These are phyloP conservation scores for Rhyzopertha dominica DNA, from an alignment of 1,140 invertebrate species.

Conservation along the genomic window DNA sequence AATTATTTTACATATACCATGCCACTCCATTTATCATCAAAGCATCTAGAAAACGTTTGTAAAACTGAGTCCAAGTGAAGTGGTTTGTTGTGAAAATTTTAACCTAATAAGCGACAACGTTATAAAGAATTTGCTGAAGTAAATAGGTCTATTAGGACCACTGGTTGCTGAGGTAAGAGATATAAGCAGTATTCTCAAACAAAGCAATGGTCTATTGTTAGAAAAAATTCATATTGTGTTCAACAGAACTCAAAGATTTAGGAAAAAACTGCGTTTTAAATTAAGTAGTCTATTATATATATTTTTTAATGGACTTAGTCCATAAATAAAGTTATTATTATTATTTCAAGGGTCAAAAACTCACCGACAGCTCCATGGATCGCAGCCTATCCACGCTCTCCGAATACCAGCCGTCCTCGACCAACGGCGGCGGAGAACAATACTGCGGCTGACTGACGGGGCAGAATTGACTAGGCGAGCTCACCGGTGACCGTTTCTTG, in stretches of 20 bases:
- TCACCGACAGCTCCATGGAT: slow-evolving; percentile 43
- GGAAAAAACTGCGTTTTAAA: too few species aligned
- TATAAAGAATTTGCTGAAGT: too few species aligned
- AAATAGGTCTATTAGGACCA: too few species aligned
- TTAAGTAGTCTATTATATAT: slow-evolving; percentile 2
- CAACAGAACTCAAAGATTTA: too few species aligned
- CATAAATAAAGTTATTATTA: not conserved
- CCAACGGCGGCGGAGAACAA: slow-evolving; percentile 23
- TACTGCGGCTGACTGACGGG: slow-evolving; percentile 24
- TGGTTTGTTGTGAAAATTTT: too few species aligned
- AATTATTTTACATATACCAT: slow-evolving; percentile 2
- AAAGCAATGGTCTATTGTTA: too few species aligned
- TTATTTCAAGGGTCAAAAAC: slow-evolving; percentile 12
- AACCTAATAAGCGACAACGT: too few species aligned
- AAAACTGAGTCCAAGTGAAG: too few species aligned
- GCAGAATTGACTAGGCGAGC: slow-evolving; percentile 43
- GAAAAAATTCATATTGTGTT: too few species aligned
- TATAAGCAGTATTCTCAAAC: slow-evolving; percentile 1
- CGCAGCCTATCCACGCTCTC: slow-evolving; percentile 42
- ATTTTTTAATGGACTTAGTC: not conserved
- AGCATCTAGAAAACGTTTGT: too few species aligned
- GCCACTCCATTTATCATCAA: not conserved
- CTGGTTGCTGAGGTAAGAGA: too few species aligned
- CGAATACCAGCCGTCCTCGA: slow-evolving; percentile 41
- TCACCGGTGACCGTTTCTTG: slow-evolving; percentile 24